phyloP scores from a whole-genome alignment of 2,113 vertebrate genomes.

The Caracal caracal region DNA sequence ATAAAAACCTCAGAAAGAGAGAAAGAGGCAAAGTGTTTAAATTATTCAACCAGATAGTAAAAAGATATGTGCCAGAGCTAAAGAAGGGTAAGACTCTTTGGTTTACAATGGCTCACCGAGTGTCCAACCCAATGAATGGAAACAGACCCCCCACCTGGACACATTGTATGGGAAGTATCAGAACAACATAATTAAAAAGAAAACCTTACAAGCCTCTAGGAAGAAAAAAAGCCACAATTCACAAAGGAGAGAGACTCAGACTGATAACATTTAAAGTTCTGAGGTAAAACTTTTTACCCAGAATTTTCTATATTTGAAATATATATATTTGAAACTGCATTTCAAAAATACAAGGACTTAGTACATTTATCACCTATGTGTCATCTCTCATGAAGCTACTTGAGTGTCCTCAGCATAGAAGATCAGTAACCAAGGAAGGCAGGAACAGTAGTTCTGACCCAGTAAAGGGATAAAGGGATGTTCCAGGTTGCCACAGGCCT shows the following conservation, averaged over 20 bases:
- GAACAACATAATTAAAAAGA: neutral
- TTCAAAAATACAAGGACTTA: neutral
- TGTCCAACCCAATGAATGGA: neutral
- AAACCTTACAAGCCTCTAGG: neutral
- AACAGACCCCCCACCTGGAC: neutral
- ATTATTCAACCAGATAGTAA: neutral
- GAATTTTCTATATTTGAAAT: neutral
- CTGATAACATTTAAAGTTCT: neutral
- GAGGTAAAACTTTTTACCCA: neutral
- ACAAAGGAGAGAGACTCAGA: neutral
- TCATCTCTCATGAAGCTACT: neutral
- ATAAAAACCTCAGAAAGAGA: neutral
- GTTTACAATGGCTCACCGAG: neutral
- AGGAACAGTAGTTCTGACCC: neutral
- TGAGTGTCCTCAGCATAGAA: neutral
- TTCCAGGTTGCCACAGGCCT: no score
- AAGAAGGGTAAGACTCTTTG: neutral
- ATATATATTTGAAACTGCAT: no score
- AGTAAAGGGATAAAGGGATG: neutral
- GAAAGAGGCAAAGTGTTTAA: neutral
- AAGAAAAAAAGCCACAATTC: neutral
- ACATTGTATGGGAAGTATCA: neutral
- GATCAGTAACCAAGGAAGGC: neutral
- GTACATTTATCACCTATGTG: accelerated
- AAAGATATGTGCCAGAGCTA: neutral